phyloP scores from a whole-genome alignment of 1,140 invertebrate species.

The Metaphire vulgaris region DNA sequence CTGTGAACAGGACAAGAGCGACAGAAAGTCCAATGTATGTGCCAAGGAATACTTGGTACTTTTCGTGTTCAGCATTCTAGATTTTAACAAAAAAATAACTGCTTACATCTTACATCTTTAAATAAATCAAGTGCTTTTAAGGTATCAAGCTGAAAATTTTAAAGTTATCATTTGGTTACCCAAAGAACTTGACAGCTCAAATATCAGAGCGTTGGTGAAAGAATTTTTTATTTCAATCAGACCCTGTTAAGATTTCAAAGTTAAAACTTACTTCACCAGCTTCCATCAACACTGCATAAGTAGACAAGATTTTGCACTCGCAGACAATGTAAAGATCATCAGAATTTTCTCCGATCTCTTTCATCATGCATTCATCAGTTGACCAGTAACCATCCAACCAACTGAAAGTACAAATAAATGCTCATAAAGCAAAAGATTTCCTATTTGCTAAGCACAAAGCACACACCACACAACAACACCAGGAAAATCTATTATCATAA shows the following conservation, averaged over 20 bases:
- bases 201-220: no score
- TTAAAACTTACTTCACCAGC: conserved; percentile 62
- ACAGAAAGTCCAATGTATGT: conserved; percentile 68
- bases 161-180: no score
- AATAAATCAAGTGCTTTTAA: conserved; percentile 4
- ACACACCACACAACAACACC: no score
- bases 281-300: conserved; percentile 83
- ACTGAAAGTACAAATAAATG: conserved; percentile 22
- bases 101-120: not conserved
- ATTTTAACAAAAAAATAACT: not conserved
- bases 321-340: conserved; percentile 67
- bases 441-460: conserved; percentile 10
- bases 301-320: conserved; percentile 83
- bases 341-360: conserved; percentile 57
- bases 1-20: conserved; percentile 65
- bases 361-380: conserved; percentile 76
- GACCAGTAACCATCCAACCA: conserved; percentile 68
- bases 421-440: not conserved
- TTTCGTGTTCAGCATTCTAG: not conserved
- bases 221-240: no score
- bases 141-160: no score
- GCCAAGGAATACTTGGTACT: conserved; percentile 4
- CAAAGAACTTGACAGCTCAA: no score
- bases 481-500: no score
- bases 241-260: no score